Evolutionary conservation across 1,140 invertebrate genomes (phyloP).

Genomic region (Telenomus remus): DNA sequence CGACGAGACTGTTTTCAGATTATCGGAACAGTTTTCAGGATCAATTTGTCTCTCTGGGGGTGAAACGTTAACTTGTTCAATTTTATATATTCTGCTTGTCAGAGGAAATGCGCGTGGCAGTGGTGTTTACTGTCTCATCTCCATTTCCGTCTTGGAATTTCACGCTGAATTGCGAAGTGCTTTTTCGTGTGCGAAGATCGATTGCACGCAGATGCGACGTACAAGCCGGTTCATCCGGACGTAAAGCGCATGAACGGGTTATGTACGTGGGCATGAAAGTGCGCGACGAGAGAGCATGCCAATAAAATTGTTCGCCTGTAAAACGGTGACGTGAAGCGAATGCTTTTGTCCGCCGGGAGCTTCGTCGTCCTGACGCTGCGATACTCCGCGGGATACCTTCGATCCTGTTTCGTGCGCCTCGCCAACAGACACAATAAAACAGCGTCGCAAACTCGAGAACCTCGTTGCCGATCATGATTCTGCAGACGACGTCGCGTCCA

Average conservation of each 20-base stretch:
- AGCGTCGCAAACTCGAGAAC: constrained; percentile 46
- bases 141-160: constrained; percentile 15
- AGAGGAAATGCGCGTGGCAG: neutral
- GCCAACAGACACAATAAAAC: constrained; percentile 55
- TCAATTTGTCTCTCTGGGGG: constrained; percentile 1
- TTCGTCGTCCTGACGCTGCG: constrained; percentile 64
- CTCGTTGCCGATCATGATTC: constrained; percentile 50
- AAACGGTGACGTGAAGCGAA: constrained; percentile 73
- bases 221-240: constrained; percentile 47
- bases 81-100: constrained; percentile 1
- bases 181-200: constrained; percentile 54
- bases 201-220: constrained; percentile 51
- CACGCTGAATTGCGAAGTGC: constrained; percentile 47
- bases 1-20: too few relatives aligned
- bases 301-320: constrained; percentile 73
- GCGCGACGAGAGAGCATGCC: constrained; percentile 67
- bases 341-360: constrained; percentile 60
- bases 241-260: constrained; percentile 51
- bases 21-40: neutral
- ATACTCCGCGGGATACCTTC: constrained; percentile 62
- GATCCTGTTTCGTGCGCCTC: constrained; percentile 27
- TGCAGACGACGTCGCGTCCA: constrained; percentile 32
- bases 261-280: constrained; percentile 69
- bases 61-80: neutral
- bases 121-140: constrained; percentile 23